phyloP scores from a whole-genome alignment of 2,113 vertebrate genomes.

The Steatornis caripensis region DNA sequence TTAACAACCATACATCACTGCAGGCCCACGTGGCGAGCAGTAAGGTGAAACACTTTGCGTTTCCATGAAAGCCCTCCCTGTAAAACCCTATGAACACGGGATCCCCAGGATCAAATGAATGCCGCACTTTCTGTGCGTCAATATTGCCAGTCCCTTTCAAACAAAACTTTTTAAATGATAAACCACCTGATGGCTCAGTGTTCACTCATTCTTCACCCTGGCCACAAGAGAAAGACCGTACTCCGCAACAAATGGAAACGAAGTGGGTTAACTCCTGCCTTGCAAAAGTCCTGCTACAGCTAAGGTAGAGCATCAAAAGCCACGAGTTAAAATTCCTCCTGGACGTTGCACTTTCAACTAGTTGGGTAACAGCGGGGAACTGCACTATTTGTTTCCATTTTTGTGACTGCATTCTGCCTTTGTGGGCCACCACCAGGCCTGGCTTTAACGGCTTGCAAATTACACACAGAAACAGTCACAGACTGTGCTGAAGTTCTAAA shows the following conservation, averaged over 20 bases:
- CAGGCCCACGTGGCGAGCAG: neutral
- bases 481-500: neutral
- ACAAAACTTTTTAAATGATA: neutral
- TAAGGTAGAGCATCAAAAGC: neutral
- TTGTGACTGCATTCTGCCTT: neutral
- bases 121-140: neutral
- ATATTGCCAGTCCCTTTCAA: neutral
- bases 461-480: neutral
- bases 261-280: neutral
- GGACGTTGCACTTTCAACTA: neutral
- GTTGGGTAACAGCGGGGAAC: neutral
- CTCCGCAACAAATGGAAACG: neutral
- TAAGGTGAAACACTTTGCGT: accelerated
- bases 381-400: neutral
- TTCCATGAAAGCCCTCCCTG: neutral
- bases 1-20: neutral
- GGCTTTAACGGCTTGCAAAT: slow-evolving; percentile 19
- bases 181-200: neutral
- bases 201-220: neutral
- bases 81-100: neutral
- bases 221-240: neutral
- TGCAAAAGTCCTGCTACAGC: neutral
- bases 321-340: neutral
- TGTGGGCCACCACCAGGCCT: neutral
- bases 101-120: neutral